Evolutionary conservation across 2,888 invertebrate genomes (phyloP).

Genomic region (Drosophila pullipes): DNA sequence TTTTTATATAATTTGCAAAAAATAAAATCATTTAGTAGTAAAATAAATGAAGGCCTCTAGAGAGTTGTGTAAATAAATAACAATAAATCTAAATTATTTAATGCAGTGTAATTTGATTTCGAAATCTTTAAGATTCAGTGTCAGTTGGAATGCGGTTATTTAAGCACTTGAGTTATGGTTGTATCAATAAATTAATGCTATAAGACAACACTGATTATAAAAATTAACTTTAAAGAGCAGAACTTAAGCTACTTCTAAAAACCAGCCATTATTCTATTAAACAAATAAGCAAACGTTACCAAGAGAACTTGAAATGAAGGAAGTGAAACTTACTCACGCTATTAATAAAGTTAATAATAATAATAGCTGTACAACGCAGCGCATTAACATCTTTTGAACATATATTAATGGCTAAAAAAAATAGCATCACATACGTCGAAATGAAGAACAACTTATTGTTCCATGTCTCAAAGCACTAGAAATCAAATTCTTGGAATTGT

Average conservation of each 20-base stretch:
- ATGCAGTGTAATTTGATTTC: slow-evolving; percentile 18
- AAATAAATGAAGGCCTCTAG: not conserved
- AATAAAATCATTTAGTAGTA: slow-evolving; percentile 2
- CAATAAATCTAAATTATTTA: not conserved
- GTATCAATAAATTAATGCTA: slow-evolving; percentile 30
- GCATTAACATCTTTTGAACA: slow-evolving; percentile 2
- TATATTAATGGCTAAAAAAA: not conserved
- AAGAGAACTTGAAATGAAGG: slow-evolving; percentile 3
- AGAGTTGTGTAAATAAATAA: slow-evolving; percentile 39
- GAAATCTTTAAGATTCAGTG: slow-evolving; percentile 19
- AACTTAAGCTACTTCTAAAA: not conserved
- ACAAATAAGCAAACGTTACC: not conserved
- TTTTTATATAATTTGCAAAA: not conserved
- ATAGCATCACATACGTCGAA: not conserved
- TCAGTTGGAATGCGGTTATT: slow-evolving; percentile 6
- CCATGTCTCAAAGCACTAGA: not conserved
- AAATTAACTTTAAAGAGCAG: not conserved
- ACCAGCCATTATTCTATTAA: not conserved
- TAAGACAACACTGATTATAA: slow-evolving; percentile 11
- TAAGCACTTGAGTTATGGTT: slow-evolving; percentile 45
- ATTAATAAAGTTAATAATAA: not conserved
- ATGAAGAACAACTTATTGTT: not conserved
- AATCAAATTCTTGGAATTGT: not conserved
- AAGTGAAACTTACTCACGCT: not conserved
- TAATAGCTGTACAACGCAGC: slow-evolving; percentile 7